Evolutionary conservation across 1,140 invertebrate species (phyloP).

Genomic region (Vollenhovia emeryi): DNA sequence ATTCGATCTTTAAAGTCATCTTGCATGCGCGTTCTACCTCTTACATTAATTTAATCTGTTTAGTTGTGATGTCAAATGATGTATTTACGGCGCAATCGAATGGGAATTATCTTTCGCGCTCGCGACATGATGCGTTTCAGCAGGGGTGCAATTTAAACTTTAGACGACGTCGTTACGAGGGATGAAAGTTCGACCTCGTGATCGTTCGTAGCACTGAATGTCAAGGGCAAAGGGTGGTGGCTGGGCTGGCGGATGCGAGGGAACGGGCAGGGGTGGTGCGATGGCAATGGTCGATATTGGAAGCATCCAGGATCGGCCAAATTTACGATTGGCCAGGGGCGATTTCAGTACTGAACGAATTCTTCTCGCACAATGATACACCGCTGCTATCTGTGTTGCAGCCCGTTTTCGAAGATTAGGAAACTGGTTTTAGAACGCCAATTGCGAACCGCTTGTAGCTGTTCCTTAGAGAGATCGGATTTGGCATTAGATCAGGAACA

Average conservation of each 20-base stretch:
- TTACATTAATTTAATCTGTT: neutral
- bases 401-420: neutral
- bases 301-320: constrained; percentile 60
- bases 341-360: constrained; percentile 13
- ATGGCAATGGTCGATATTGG: constrained; percentile 69
- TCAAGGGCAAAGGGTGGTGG: constrained; percentile 74
- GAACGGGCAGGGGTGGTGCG: constrained; percentile 17
- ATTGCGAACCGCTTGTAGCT: neutral
- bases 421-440: constrained; percentile 3
- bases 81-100: neutral
- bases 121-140: constrained; percentile 28
- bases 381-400: neutral
- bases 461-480: neutral
- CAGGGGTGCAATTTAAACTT: constrained; percentile 52
- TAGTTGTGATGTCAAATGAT: neutral
- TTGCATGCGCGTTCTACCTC: neutral
- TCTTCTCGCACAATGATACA: constrained; percentile 41
- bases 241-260: constrained; percentile 23
- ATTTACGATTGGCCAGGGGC: constrained; percentile 62
- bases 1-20: neutral
- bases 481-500: neutral
- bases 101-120: constrained; percentile 19
- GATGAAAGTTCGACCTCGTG: constrained; percentile 54
- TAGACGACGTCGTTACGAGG: constrained; percentile 38
- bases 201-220: constrained; percentile 67